Base-by-base conservation (phyloP, 2,888 invertebrate species). In the Keiferia lycopersicella region DNA sequence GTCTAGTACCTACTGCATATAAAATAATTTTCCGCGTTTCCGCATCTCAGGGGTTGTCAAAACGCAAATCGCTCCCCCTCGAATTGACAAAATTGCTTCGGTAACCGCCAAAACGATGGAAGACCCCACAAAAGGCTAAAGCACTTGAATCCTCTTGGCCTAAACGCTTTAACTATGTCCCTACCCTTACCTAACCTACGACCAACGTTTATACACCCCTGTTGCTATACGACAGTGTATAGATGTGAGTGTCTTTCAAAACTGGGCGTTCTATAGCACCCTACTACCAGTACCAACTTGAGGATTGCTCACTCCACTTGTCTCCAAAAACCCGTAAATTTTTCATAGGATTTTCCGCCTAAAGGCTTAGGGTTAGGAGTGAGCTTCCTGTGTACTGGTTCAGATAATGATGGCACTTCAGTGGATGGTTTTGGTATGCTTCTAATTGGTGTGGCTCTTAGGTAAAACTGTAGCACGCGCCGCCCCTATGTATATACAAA, bases 101-200 rank as follows among this genome's bases (percentile, higher is more conserved):
- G 81, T 81, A 80, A 80, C 80, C 82, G 76, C 84, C 84, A 81
- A 89, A 91, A 85, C 88, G 88, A 86, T 87, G 87, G 87, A 83
- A 87, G 86, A 83, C 85, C 79, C 81, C 81, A 90, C 86, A 91
- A 91, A 91, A 89, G 90, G 87, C 87, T 81, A 80, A 76, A 80
- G 80, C 81, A 82, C 91, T 91, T 81, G 71, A 88, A 80, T 68
- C 72, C 88, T 84, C 91, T 91, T 87, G 68, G 81, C 86, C 86
- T 91, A 91, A 91, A 91, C 91, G 91, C 87, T 91, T 91, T 90
- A 91, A 88, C 91, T 86, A 90, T 89, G 83, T 87, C 85, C 89
- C 88, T 81, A 83, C 88, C 89, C 89, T 26, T 56, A 56, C 56
- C 30, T 34, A 56, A 12, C 26, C 30, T 34, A 16, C 84, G 4